Percentiles rank a stretch among this genome's conserved stretches.
Evolutionary conservation across 2,888 invertebrate genomes (phyloP).

Genomic region (Dorcus parallelipipedus): DNA sequence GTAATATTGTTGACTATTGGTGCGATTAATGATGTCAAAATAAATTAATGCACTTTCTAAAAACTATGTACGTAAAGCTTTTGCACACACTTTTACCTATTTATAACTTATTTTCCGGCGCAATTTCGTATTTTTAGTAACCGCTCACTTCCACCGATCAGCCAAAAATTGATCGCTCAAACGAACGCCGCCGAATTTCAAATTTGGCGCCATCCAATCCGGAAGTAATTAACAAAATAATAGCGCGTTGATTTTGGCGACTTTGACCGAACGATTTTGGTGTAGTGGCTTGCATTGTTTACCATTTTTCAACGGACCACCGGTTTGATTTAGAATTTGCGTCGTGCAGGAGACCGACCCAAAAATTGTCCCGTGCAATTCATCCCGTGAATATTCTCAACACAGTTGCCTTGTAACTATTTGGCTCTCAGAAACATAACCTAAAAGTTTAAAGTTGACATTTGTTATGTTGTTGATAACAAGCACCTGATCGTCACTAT

Average conservation of each 20-base stretch:
- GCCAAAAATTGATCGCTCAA: no score
- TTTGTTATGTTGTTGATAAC: conserved; percentile 16
- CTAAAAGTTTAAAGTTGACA: conserved; percentile 18
- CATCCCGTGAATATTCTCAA: not conserved
- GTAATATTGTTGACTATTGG: no score
- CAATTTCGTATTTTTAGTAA: no score
- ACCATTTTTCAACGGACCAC: conserved; percentile 3
- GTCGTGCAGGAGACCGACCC: not conserved
- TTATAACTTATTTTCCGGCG: no score
- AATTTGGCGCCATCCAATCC: conserved; percentile 28
- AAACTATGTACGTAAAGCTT: no score
- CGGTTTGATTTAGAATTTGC: conserved; percentile 4
- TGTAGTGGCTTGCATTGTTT: conserved; percentile 24
- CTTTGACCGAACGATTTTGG: conserved; percentile 16
- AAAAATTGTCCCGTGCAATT: conserved; percentile 1
- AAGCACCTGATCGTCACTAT: conserved; percentile 4
- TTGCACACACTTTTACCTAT: no score
- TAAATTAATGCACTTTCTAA: no score
- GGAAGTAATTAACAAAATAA: conserved; percentile 32
- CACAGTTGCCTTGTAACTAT: conserved; percentile 6
- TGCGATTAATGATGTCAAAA: no score
- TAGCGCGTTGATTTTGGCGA: conserved; percentile 31
- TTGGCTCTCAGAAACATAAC: conserved; percentile 16
- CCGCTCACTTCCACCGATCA: no score
- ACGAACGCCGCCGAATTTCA: conserved; percentile 9